phyloP scores from a whole-genome alignment of 2,113 vertebrate genomes.

The Paralichthys olivaceus region DNA sequence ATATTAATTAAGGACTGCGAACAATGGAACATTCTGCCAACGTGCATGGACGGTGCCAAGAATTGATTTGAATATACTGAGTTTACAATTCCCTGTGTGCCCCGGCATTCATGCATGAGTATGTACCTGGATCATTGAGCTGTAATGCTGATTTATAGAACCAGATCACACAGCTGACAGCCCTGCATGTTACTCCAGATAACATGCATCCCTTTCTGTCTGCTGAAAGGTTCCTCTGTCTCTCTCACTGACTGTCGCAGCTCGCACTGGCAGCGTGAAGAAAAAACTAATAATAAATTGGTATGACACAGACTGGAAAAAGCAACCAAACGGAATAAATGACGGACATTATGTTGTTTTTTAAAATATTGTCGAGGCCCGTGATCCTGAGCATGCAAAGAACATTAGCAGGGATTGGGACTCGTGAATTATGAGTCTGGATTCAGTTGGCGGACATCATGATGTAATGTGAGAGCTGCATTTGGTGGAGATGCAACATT shows the following conservation, averaged over 20 bases:
- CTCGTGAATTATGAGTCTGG: no score
- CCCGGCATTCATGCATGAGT: conserved; percentile 30
- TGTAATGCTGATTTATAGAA: conserved; percentile 51
- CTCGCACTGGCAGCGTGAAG: conserved; percentile 17
- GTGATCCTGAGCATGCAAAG: background rate
- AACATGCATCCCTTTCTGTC: conserved; percentile 33
- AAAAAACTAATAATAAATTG: conserved; percentile 28
- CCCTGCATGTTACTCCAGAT: conserved; percentile 44
- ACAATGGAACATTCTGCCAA: conserved; percentile 3
- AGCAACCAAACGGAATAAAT: background rate
- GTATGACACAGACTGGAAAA: background rate
- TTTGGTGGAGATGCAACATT: no score
- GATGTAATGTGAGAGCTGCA: background rate
- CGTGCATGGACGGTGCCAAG: conserved; percentile 5
- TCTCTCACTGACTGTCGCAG: conserved; percentile 18
- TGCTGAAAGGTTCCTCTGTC: conserved; percentile 22
- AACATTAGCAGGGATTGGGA: background rate
- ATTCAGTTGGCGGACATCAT: background rate
- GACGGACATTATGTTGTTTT: conserved; percentile 14
- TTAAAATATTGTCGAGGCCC: background rate
- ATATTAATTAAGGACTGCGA: conserved; percentile 30
- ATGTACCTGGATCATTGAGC: conserved; percentile 48
- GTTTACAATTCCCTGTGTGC: conserved; percentile 20
- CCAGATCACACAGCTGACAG: conserved; percentile 54
- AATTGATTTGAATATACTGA: conserved; percentile 35